These are phyloP conservation scores for Drosophila incognita DNA, from an alignment of 2,888 invertebrate genomes.

Conservation along the genomic window DNA sequence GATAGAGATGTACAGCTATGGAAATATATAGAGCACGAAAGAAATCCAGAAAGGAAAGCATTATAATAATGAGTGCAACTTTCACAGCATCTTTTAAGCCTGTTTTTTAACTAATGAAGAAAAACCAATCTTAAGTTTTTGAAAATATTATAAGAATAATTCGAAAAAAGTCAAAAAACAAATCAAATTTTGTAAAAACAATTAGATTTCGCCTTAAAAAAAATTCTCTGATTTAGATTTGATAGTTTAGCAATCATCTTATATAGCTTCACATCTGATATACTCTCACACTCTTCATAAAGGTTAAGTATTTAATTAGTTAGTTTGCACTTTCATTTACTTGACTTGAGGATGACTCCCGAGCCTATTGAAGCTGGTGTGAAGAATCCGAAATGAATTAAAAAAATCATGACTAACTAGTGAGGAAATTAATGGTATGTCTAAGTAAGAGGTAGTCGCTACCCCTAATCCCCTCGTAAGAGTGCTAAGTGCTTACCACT, in stretches of 20 bases:
- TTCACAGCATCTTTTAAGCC: neutral
- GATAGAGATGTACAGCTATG: neutral
- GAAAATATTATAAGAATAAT: neutral
- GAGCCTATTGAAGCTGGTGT: neutral
- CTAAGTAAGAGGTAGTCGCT: neutral
- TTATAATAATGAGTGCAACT: neutral
- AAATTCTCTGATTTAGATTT: neutral
- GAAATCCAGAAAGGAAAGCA: neutral
- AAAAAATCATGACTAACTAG: neutral
- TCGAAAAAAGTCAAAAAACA: neutral
- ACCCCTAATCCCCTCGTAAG: too few species aligned
- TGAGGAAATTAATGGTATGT: neutral
- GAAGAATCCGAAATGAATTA: neutral
- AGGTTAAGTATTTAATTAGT: neutral
- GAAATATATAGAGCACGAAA: neutral
- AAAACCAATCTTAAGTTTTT: neutral
- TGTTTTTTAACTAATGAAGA: neutral
- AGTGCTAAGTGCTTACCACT: slow-evolving; percentile 16
- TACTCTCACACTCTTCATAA: too few species aligned
- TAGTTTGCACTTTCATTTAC: neutral
- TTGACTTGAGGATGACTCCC: neutral
- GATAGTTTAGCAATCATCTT: neutral
- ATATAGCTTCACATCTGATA: neutral
- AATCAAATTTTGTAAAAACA: too few species aligned
- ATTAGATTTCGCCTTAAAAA: neutral